Percentiles rank a stretch among this genome's conserved stretches.
Conservation (phyloP, 2,113 vertebrate genomes). For the Clarias batrachus region DNA sequence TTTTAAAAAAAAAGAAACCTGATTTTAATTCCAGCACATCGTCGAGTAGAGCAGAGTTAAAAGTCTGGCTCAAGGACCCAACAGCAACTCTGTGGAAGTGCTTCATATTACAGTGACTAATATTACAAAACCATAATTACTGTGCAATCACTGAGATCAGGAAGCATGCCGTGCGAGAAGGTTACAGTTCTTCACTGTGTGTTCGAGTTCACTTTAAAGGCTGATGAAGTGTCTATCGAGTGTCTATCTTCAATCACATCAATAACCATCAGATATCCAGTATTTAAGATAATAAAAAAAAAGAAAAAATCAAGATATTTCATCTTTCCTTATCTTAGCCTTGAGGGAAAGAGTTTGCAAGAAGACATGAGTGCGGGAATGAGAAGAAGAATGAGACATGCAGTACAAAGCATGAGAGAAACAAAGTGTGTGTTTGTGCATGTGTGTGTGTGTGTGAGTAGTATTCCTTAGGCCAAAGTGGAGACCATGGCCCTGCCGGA, state of each 20-base stretch:
- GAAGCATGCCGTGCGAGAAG: neutral
- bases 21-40: neutral
- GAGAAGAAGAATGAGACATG: neutral
- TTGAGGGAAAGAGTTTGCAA: neutral
- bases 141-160: neutral
- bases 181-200: neutral
- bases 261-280: neutral
- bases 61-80: neutral
- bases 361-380: neutral
- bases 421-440: neutral
- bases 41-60: neutral
- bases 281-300: neutral
- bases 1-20: neutral
- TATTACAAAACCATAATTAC: neutral
- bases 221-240: too few species aligned
- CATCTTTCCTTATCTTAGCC: neutral
- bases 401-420: neutral
- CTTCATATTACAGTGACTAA: neutral
- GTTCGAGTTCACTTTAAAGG: neutral
- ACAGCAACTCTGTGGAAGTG: neutral
- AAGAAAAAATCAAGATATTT: neutral
- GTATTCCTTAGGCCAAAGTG: neutral
- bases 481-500: constrained; percentile 33
- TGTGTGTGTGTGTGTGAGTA: neutral
- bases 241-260: neutral